These are phyloP conservation scores for Fregata magnificens DNA, from an alignment of 2,113 vertebrate genomes.

Conservation along the genomic window DNA sequence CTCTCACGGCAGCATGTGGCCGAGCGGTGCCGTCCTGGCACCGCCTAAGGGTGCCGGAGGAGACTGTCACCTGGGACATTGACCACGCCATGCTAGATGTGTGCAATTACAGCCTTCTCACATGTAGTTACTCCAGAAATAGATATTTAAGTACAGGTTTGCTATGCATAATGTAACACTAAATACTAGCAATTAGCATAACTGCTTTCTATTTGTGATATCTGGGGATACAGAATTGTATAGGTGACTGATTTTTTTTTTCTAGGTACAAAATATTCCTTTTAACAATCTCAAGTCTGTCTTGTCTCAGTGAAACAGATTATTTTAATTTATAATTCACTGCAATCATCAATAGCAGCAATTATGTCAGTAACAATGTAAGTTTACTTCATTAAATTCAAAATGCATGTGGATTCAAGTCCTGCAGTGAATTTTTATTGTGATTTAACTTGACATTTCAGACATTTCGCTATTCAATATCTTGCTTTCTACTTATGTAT, in stretches of 20 bases:
- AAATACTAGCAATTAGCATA: not conserved
- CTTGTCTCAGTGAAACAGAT: not conserved
- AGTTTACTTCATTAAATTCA: not conserved
- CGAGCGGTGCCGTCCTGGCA: accelerated
- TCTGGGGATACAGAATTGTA: not conserved
- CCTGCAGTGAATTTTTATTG: not conserved
- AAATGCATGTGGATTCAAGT: not conserved
- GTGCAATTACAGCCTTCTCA: not conserved
- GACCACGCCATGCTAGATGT: not conserved
- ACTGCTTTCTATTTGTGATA: not conserved
- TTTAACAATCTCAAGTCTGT: not conserved
- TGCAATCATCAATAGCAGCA: not conserved
- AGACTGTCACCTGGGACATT: not conserved
- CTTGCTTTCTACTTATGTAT: not conserved
- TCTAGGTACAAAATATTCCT: not conserved
- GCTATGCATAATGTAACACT: not conserved
- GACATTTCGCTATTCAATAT: not conserved
- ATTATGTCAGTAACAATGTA: not conserved
- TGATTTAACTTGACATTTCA: not conserved
- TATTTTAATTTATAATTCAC: slow-evolving; percentile 6
- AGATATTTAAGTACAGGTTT: slow-evolving; percentile 30
- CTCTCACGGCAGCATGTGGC: accelerated
- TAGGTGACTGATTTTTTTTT: not conserved
- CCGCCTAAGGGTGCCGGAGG: not conserved
- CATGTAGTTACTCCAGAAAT: slow-evolving; percentile 21